Conservation (phyloP, 2,888 invertebrate genomes). For the Silvanus unidentatus region DNA sequence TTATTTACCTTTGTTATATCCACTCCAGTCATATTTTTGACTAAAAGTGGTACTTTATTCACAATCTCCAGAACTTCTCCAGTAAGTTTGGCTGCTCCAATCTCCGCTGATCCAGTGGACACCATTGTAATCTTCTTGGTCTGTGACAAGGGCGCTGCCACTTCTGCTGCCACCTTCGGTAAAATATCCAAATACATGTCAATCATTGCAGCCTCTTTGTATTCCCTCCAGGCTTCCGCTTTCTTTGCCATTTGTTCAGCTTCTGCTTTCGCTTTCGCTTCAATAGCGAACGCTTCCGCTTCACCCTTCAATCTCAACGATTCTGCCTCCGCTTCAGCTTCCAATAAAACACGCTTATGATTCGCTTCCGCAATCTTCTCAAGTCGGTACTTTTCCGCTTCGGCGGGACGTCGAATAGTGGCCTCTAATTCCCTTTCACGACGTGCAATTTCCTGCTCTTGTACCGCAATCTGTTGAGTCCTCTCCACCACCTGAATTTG, state of each 20-base stretch:
- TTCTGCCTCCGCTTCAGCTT: slow-evolving; percentile 94
- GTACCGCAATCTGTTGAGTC: slow-evolving; percentile 84
- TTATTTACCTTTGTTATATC: slow-evolving; percentile 76
- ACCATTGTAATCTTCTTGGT: slow-evolving; percentile 96
- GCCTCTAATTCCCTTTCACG: slow-evolving; percentile 90
- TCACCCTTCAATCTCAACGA: slow-evolving; percentile 78
- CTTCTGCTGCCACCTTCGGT: slow-evolving; percentile 96
- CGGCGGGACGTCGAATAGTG: slow-evolving; percentile 87
- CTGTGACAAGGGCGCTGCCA: slow-evolving; percentile 90
- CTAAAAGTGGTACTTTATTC: slow-evolving; percentile 83
- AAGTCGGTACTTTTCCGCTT: slow-evolving; percentile 86
- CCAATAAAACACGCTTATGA: slow-evolving; percentile 78
- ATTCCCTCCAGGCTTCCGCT: slow-evolving; percentile 95
- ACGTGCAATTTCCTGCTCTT: slow-evolving; percentile 92
- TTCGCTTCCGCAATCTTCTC: slow-evolving; percentile 95
- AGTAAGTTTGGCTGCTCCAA: slow-evolving; percentile 92
- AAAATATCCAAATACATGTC: slow-evolving; percentile 94
- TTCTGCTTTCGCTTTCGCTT: slow-evolving; percentile 91
- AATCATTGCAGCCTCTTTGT: slow-evolving; percentile 90
- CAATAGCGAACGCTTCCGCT: slow-evolving; percentile 89
- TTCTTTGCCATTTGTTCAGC: slow-evolving; percentile 97
- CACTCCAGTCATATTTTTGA: slow-evolving; percentile 88
- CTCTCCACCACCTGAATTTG: slow-evolving; percentile 64
- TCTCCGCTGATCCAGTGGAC: slow-evolving; percentile 81
- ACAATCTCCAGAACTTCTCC: slow-evolving; percentile 92